Conservation (phyloP, 2,888 invertebrate species). For the Dryadula phaetusa region DNA sequence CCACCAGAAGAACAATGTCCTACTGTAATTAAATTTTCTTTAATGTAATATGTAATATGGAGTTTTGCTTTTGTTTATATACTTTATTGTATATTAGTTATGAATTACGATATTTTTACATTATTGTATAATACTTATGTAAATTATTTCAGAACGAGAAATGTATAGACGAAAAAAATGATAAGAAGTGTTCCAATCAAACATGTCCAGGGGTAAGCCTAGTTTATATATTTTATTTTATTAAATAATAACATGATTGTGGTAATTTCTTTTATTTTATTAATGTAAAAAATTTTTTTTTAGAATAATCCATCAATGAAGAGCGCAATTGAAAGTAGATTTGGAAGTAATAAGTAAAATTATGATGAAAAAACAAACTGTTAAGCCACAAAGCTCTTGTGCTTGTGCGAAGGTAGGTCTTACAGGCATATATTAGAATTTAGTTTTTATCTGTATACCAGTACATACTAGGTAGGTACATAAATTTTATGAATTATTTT, state of each 20-base stretch:
- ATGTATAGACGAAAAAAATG: constrained; percentile 50
- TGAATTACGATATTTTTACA: too few relatives aligned
- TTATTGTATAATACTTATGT: neutral
- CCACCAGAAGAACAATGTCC: constrained; percentile 54
- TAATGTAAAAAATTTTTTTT: constrained; percentile 37
- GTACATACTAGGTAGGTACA: too few relatives aligned
- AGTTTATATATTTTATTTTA: neutral
- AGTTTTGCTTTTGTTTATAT: neutral
- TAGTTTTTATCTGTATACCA: too few relatives aligned
- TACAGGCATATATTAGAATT: too few relatives aligned
- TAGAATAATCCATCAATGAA: constrained; percentile 56
- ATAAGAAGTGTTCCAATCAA: constrained; percentile 53
- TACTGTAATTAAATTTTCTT: constrained; percentile 49
- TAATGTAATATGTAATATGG: too few relatives aligned
- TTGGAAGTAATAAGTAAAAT: constrained; percentile 48
- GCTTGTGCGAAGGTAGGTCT: constrained; percentile 43
- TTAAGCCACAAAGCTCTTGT: constrained; percentile 37
- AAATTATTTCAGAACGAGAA: constrained; percentile 52
- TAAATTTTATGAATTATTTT: too few relatives aligned
- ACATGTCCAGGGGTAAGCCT: constrained; percentile 58
- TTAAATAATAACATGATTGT: too few relatives aligned
- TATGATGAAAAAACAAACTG: constrained; percentile 39
- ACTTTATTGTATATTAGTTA: neutral
- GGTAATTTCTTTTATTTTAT: neutral
- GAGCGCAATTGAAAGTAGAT: constrained; percentile 55